Evolutionary conservation across 1,140 invertebrate species (phyloP), one percentile per base, ranked within the genome.

Genomic region (Drosophila guanche): DNA sequence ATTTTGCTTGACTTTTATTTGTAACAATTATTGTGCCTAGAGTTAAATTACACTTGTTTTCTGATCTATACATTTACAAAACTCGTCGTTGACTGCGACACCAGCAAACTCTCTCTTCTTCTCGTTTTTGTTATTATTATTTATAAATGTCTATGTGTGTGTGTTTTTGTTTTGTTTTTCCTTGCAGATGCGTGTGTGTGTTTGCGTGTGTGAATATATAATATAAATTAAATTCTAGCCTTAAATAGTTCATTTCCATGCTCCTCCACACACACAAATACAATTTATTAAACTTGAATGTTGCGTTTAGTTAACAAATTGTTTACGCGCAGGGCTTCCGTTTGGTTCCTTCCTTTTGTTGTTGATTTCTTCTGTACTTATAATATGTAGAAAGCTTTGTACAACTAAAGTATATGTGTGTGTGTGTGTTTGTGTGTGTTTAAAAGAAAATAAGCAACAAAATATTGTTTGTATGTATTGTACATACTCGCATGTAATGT

Each of bases 181-280:
- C 16, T 20, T 20, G 16, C 16, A 1, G 16, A 20, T 20, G 16
- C 16, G 56, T 73, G 27, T 52, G 29, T 60, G n/a, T 41, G 60
- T 57, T 22, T 53, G 54, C 42, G 45, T 58, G 58, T 61, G 67
- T 47, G 27, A 62, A 57, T 52, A 29, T 37, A 47, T 57, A 25
- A 59, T 68, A 69, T 81, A 78, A 75, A 68, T 81, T 86, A 83
- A 76, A 67, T 20, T 76, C 83, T 88, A 88, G 62, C 45, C 83
- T 88, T 88, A 88, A 88, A 88, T 88, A 88, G 83, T 83, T 79
- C 79, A 88, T 78, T 81, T 88, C 74, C 74, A 78, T 81, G 74
- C 66, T 81, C 63, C 25, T 81, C 63, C 25, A 27, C 25, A 51
- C 67, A 85, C 56, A 85, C 68, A 80, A 66, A 63, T 68, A 70